Evolutionary conservation across 2,113 vertebrate species (phyloP), one percentile per base, ranked within the genome.

Genomic region (Puma concolor): DNA sequence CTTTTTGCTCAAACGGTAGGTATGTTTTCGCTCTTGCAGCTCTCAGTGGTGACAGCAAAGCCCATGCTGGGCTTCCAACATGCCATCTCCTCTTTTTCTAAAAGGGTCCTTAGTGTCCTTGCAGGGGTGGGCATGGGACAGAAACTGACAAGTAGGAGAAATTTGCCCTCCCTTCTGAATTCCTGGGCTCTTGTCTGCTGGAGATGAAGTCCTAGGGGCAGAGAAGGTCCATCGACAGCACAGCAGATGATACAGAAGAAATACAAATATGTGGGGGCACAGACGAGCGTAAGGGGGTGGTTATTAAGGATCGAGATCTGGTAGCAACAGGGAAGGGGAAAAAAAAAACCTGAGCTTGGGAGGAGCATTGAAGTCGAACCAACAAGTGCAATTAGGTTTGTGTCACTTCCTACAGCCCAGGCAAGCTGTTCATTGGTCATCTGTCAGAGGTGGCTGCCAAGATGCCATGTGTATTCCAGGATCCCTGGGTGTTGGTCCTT

Each of bases 351-450:
- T n/a, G 38, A 72, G 7, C 52, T 33, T 29, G 89, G 95, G 96
- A 93, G 72, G 91, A 93, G 72, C 79, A 31, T 2, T 19, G 77
- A 57, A 63, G 54, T 86, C 5, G 29, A 93, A 91, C 91, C 93
- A 91, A 50, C 0, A 86, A 52, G 81, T 52, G 31, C 85, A 67
- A 86, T 96, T 97, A 95, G 92, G 66, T 88, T 79, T 67, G 82
- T 67, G 89, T 86, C 69, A 54, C 89, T 86, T 88, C 92, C 96
- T 77, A 52, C 83, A 31, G 94, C 57, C 92, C 33, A 23, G 44
- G 86, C 96, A 96, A 94, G 95, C 97, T 98, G 97, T 72, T 66
- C 29, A 17, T 9, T 25, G 94, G 96, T 96, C 94, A 79, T 92
- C 95, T 89, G 69, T 76, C 81, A 36, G 83, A 79, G 16, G 72